phyloP scores from a whole-genome alignment of 2,888 invertebrate genomes.

The Protonemura montana region DNA sequence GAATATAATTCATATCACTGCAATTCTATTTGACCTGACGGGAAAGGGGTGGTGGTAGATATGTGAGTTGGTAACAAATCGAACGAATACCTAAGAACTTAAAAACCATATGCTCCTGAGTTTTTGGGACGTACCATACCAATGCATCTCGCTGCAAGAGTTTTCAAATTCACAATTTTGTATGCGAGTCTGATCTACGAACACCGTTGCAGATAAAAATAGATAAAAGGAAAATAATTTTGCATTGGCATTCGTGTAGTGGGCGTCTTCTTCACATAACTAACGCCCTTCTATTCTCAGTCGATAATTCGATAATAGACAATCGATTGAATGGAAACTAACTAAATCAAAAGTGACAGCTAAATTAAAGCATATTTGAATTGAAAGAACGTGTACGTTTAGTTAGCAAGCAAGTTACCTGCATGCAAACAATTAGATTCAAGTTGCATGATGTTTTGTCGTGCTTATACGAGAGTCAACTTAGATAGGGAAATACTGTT shows the following conservation, averaged over 20 bases:
- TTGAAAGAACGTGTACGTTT: neutral
- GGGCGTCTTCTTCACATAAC: neutral
- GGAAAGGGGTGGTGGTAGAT: no score
- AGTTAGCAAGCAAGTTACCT: neutral
- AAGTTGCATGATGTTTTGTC: neutral
- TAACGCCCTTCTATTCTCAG: neutral
- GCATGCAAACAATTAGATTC: neutral
- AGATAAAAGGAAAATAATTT: neutral
- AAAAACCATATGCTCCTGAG: no score
- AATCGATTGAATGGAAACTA: conserved; percentile 21
- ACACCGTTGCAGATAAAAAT: neutral
- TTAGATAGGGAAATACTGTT: neutral
- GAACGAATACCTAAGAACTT: no score
- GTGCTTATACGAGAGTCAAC: neutral
- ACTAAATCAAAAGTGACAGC: conserved; percentile 2
- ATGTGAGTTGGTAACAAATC: no score
- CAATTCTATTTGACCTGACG: no score
- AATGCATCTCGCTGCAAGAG: no score
- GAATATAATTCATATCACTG: no score
- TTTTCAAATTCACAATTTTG: no score
- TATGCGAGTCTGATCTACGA: neutral
- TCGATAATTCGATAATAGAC: conserved; percentile 7
- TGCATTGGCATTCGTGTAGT: neutral
- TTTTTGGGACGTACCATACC: no score
- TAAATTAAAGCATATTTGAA: conserved; percentile 1